Base-by-base conservation (phyloP, 1,140 invertebrate genomes). In the Metaphire vulgaris region DNA sequence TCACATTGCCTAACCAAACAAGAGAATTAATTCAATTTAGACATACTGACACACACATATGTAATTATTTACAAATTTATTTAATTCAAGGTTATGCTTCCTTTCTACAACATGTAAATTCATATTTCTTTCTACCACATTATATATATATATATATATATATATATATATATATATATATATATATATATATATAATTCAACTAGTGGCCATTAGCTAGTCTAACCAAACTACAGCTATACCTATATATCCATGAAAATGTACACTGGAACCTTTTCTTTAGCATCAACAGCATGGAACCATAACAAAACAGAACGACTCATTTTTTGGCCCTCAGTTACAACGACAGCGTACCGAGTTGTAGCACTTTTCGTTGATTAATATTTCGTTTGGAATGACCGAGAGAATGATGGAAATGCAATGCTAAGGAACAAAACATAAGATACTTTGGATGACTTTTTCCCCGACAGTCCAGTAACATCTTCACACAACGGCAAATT, bases 201-300 rank as follows among this genome's bases (percentile, higher is more conserved):
- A 56, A 56, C 41, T 56, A 56, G 21, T 56, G 41, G 41, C 41
- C 41, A 21, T 12, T 56, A 21, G 41, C 41, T 56, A 56, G 21
- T 56, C 41, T 56, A 56, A 56, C 21, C 41, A 21, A 56, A 56
- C 41, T 56, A 56, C 41, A 12, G 41, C 41, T n/a, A n/a, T 56
- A 56, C 6, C 41, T 56, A 56, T 21, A 56, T n/a, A 56, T 12
- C 41, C 41, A 56, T 56, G 41, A 56, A 56, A 56, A 56, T 56
- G 41, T 56, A 56, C 41, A 56, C 41, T 56, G 41, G 41, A 56
- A 56, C 41, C 41, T 56, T 56, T 56, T 56, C 41, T 56, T 56
- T 56, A 56, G 6, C 41, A 12, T 56, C 41, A 56, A 56, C 41
- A 56, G 41, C 41, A 56, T 56, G 41, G 41, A 56, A 56, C 41